These are phyloP conservation scores for Thalassoma bifasciatum DNA, from an alignment of 2,113 vertebrate species.

Conservation along the genomic window DNA sequence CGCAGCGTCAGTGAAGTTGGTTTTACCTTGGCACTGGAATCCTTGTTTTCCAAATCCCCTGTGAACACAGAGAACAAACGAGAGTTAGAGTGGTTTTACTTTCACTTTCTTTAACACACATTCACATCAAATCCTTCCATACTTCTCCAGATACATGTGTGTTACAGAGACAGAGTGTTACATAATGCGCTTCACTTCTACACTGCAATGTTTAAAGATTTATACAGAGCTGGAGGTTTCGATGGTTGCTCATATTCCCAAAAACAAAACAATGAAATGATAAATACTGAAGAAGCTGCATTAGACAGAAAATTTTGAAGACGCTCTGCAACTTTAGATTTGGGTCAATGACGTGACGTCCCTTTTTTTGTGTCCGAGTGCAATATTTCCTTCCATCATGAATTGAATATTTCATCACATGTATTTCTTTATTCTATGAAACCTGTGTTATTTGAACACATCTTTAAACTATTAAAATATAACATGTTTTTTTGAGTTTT, in stretches of 20 bases:
- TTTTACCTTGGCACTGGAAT: slow-evolving; percentile 88
- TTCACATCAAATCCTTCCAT: slow-evolving; percentile 1
- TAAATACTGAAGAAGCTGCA: neutral
- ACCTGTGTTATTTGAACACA: too few species aligned
- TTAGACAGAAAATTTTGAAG: neutral
- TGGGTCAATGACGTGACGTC: too few species aligned
- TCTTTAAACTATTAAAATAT: too few species aligned
- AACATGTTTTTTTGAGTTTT: too few species aligned
- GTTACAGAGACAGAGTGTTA: neutral
- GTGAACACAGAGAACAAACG: slow-evolving; percentile 55
- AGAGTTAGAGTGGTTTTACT: slow-evolving; percentile 21
- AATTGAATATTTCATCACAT: too few species aligned
- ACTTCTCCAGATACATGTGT: neutral
- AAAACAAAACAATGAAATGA: neutral
- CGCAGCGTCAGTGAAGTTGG: slow-evolving; percentile 12
- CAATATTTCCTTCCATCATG: too few species aligned
- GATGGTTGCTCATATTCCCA: neutral
- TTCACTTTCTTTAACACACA: neutral
- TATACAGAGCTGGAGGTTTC: neutral
- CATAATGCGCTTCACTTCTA: neutral
- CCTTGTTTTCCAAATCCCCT: slow-evolving; percentile 89
- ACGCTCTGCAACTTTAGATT: neutral
- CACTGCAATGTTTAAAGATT: neutral
- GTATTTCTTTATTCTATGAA: too few species aligned
- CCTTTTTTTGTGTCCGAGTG: too few species aligned